Conservation (phyloP, 2,113 vertebrate genomes). For the Diadophis punctatus region DNA sequence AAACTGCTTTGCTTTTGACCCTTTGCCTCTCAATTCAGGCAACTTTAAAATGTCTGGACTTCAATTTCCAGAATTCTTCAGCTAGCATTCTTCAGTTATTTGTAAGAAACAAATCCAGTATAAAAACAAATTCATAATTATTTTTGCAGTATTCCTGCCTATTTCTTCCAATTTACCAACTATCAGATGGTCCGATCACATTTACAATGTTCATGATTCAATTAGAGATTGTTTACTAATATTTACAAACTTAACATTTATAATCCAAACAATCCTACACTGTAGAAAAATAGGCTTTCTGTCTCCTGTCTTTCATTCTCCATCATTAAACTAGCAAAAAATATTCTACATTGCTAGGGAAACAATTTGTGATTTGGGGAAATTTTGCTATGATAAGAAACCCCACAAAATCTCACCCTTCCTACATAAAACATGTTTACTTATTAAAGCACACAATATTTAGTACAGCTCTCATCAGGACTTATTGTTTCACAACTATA, state of each 20-base stretch:
- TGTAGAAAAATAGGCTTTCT: not conserved
- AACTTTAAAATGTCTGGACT: too few relatives aligned
- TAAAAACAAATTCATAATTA: not conserved
- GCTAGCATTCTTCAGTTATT: too few relatives aligned
- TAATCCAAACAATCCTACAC: not conserved
- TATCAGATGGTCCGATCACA: not conserved
- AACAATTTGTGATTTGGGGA: not conserved
- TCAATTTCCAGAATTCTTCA: too few relatives aligned
- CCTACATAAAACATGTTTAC: not conserved
- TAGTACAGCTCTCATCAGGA: not conserved
- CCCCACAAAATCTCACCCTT: not conserved
- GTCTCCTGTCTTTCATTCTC: not conserved
- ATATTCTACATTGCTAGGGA: not conserved
- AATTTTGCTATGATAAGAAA: not conserved
- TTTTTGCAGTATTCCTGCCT: not conserved
- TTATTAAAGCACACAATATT: not conserved
- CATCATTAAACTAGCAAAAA: not conserved
- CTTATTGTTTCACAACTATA: not conserved
- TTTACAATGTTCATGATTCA: not conserved
- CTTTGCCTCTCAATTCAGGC: not conserved
- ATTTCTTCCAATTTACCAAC: not conserved
- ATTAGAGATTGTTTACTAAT: not conserved
- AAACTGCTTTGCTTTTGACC: not conserved
- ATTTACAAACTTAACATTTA: not conserved
- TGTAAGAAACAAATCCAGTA: not conserved